A percentile compares a stretch with the other conserved stretches of the same genome.
These are phyloP conservation scores for Otocyon megalotis DNA, from an alignment of 2,113 vertebrate genomes.

Conservation along the genomic window DNA sequence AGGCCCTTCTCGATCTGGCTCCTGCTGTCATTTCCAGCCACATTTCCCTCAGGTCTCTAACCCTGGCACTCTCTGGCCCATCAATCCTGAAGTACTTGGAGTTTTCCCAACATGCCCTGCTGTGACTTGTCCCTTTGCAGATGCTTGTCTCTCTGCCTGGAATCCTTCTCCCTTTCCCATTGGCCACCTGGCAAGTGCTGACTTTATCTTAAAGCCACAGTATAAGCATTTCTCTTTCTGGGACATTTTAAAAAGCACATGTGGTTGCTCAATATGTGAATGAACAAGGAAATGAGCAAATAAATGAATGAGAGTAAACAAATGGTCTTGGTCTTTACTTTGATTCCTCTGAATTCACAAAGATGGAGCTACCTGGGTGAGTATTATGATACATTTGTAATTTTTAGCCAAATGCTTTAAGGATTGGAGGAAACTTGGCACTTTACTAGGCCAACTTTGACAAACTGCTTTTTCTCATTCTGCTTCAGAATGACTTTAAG, in stretches of 20 bases:
- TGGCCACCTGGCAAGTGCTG: not conserved
- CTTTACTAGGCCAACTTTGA: conserved; percentile 45
- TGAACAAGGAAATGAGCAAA: conserved; percentile 4
- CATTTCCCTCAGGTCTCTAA: conserved; percentile 36
- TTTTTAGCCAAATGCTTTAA: conserved; percentile 36
- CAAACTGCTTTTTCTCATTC: conserved; percentile 67
- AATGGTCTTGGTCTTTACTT: not conserved
- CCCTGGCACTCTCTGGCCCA: not conserved
- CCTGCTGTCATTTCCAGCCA: conserved; percentile 33
- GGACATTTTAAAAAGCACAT: not conserved
- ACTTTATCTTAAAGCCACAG: conserved; percentile 33
- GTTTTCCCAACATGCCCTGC: conserved; percentile 40
- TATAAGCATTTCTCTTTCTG: not conserved
- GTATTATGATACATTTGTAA: conserved; percentile 34
- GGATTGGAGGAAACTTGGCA: not conserved
- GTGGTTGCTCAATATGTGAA: not conserved
- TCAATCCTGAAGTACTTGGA: conserved; percentile 60
- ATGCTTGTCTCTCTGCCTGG: conserved; percentile 12
- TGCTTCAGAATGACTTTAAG: conserved; percentile 68
- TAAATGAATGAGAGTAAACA: not conserved
- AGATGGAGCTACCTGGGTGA: not conserved
- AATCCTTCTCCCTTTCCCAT: not conserved
- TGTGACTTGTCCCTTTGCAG: conserved; percentile 45
- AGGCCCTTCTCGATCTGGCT: not conserved
- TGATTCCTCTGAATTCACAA: not conserved